Evolutionary conservation across 2,888 invertebrate species (phyloP).

Genomic region (Drosophila lutescens): DNA sequence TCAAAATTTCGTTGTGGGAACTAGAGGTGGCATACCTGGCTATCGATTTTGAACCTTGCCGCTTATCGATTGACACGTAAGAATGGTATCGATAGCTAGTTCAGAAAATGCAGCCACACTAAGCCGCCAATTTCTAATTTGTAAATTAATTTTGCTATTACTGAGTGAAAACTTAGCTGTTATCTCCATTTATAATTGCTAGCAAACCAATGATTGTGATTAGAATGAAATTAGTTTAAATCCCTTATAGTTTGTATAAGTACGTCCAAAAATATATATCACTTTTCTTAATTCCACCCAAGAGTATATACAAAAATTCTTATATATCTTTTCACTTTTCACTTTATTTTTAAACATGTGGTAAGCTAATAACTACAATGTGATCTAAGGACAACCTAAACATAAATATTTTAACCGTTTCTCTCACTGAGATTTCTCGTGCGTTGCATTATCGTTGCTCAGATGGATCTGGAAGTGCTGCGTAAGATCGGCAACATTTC

Average conservation of each 20-base stretch:
- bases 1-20: slow-evolving; percentile 21
- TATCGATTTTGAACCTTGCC: background rate
- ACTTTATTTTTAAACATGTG: slow-evolving; percentile 32
- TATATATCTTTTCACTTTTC: background rate
- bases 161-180: too few species aligned
- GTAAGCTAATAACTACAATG: slow-evolving; percentile 22
- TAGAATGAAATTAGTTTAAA: too few species aligned
- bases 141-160: too few species aligned
- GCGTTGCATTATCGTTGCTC: slow-evolving; percentile 24
- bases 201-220: too few species aligned
- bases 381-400: slow-evolving; percentile 33
- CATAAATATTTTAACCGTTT: slow-evolving; percentile 35
- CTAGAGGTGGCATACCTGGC: slow-evolving; percentile 21
- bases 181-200: too few species aligned
- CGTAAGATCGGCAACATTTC: slow-evolving; percentile 61
- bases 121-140: background rate
- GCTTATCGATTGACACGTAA: background rate
- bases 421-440: slow-evolving; percentile 66
- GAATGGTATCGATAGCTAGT: slow-evolving; percentile 4
- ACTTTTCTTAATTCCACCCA: too few species aligned
- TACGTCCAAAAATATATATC: too few species aligned
- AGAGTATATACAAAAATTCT: background rate
- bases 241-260: too few species aligned
- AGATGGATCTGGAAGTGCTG: slow-evolving; percentile 60
- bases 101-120: slow-evolving; percentile 1